Percentiles rank a stretch among this genome's conserved stretches.
Evolutionary conservation across 1,140 invertebrate genomes (phyloP).

Genomic region (Periplaneta americana): DNA sequence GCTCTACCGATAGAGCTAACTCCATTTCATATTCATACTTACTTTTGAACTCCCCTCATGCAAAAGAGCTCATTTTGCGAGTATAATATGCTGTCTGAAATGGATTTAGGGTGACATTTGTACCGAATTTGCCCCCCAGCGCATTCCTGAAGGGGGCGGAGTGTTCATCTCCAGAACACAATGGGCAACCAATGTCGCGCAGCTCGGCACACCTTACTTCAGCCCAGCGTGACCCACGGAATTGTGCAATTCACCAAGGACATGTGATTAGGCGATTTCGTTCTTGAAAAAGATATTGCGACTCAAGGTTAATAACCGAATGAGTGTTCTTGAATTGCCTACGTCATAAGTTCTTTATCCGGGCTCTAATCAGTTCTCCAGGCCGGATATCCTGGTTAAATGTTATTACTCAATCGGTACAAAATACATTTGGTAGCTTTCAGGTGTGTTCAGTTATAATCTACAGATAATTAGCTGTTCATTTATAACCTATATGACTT

Average conservation of each 20-base stretch:
- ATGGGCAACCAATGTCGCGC: not conserved
- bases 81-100: too few relatives aligned
- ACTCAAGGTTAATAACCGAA: not conserved
- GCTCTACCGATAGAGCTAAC: too few relatives aligned
- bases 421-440: not conserved
- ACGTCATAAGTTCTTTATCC: not conserved
- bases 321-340: not conserved
- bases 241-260: not conserved
- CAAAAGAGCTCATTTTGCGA: too few relatives aligned
- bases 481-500: too few relatives aligned
- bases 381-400: not conserved
- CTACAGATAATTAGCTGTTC: too few relatives aligned
- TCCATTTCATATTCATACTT: too few relatives aligned
- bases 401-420: not conserved
- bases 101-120: not conserved
- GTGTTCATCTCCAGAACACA: not conserved
- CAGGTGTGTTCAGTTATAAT: too few relatives aligned
- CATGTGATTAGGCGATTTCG: not conserved
- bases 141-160: not conserved
- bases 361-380: not conserved
- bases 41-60: too few relatives aligned
- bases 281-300: not conserved
- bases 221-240: not conserved
- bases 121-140: not conserved
- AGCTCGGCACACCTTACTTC: not conserved